Base-by-base conservation (phyloP, 2,888 invertebrate genomes). In the Drosophila nr. perissopoda region DNA sequence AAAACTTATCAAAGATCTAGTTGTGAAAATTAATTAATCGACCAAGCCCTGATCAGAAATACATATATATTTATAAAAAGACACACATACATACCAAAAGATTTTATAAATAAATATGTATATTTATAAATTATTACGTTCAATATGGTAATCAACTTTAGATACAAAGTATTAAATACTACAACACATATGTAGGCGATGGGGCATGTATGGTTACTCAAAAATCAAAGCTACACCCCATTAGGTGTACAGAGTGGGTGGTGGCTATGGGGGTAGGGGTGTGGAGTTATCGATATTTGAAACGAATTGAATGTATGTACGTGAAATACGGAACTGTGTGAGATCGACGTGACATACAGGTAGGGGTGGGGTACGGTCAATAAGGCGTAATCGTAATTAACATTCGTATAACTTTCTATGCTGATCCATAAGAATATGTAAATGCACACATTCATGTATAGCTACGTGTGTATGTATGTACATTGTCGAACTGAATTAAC, bases 401-500 rank as follows among this genome's bases (percentile, higher is more conserved):
- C 8, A 25, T 46, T 46, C 27, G 46, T 16, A 46, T 46, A 51
- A 38, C 36, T 33, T 42, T 42, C 40, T 53, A 62, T 53, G 31
- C 40, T 33, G 25, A 62, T 46, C 53, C 52, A 33, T 31, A 53
- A 33, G 40, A 53, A 25, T 42, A 54, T 62, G 54, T 34, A n/a
- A 62, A 62, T 54, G 16, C 34, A 27, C 25, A 40, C 5, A 52
- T 46, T 38, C 49, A 40, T 49, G 59, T 34, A 29, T 46, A 38
- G 25, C 33, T 46, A 34, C 52, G 13, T 38, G 33, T 49, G 29
- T 25, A 31, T 51, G 29, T 46, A 42, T 64, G 38, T 29, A 42
- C 38, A 59, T 59, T 60, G 59, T 77, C 54, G 40, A 57, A 48
- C 56, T 62, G 59, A 62, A 46, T 60, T 34, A 48, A 74, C 56